phyloP scores from a whole-genome alignment of 2,797 vertebrate species.

The Rhinoraja longicauda region DNA sequence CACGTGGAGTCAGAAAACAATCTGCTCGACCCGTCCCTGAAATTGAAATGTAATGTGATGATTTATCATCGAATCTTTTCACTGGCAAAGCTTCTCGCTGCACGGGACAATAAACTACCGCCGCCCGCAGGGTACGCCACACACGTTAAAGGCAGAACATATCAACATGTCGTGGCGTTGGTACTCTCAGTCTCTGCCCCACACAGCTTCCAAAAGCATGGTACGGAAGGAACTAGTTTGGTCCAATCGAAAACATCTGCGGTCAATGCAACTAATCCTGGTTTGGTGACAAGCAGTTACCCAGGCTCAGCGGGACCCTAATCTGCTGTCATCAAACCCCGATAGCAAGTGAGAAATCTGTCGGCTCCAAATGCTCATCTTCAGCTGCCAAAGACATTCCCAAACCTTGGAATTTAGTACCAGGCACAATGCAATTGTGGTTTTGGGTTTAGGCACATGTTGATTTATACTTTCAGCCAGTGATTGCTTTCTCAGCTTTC shows the following conservation, averaged over 20 bases:
- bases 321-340: conserved; percentile 67
- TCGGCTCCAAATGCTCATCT: conserved; percentile 58
- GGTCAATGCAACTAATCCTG: conserved; percentile 44
- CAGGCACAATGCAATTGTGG: not conserved
- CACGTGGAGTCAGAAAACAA: no score
- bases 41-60: not conserved
- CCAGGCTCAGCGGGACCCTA: conserved; percentile 53
- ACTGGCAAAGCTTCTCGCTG: no score
- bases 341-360: conserved; percentile 62
- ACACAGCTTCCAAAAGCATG: conserved; percentile 30
- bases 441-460: not conserved
- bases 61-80: not conserved
- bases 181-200: conserved; percentile 4
- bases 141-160: not conserved
- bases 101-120: not conserved
- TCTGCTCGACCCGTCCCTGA: not conserved
- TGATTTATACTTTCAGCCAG: conserved; percentile 5
- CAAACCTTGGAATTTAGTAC: conserved; percentile 40
- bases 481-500: not conserved
- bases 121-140: not conserved
- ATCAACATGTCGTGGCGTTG: conserved; percentile 7
- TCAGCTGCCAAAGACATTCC: conserved; percentile 57
- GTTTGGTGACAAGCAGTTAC: conserved; percentile 57
- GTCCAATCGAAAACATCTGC: conserved; percentile 31
- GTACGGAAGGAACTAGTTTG: conserved; percentile 24